phyloP scores from a whole-genome alignment of 2,888 invertebrate genomes.

The Sceliomorpha sp. region DNA sequence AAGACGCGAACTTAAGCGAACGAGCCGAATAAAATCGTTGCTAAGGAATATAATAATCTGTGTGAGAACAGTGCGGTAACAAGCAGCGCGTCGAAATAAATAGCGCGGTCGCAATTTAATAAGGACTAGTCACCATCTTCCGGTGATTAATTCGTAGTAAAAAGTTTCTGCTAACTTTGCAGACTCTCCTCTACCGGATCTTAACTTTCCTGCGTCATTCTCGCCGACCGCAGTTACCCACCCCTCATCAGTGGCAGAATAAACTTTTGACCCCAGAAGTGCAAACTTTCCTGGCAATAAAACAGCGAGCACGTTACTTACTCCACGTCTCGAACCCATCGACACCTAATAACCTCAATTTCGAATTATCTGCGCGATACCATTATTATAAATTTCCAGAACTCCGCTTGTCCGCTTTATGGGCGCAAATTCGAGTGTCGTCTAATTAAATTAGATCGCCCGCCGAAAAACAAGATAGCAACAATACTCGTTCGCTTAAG shows the following conservation, averaged over 20 bases:
- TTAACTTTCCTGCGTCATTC: conserved; percentile 74
- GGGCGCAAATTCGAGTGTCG: no score
- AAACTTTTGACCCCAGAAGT: conserved; percentile 70
- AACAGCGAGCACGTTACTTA: conserved; percentile 66
- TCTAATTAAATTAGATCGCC: no score
- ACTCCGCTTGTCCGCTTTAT: conserved; percentile 1
- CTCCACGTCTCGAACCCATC: conserved; percentile 60
- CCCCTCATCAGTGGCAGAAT: conserved; percentile 60
- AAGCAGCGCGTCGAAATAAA: conserved; percentile 70
- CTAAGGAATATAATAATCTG: conserved; percentile 52
- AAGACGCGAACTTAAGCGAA: conserved; percentile 50
- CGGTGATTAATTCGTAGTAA: conserved; percentile 77
- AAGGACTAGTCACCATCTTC: conserved; percentile 76
- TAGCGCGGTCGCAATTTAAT: conserved; percentile 76
- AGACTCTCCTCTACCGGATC: conserved; percentile 72
- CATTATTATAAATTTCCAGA: conserved; percentile 33
- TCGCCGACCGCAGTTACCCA: conserved; percentile 64
- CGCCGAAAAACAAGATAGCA: no score
- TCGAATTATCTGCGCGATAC: conserved; percentile 60
- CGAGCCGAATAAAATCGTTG: conserved; percentile 35
- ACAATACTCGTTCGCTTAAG: no score
- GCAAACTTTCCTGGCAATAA: conserved; percentile 70
- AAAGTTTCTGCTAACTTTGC: conserved; percentile 76
- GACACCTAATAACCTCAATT: conserved; percentile 69
- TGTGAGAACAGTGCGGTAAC: conserved; percentile 54